Conservation (phyloP, 2,888 invertebrate species). For the Trissolcus brochymenae region DNA sequence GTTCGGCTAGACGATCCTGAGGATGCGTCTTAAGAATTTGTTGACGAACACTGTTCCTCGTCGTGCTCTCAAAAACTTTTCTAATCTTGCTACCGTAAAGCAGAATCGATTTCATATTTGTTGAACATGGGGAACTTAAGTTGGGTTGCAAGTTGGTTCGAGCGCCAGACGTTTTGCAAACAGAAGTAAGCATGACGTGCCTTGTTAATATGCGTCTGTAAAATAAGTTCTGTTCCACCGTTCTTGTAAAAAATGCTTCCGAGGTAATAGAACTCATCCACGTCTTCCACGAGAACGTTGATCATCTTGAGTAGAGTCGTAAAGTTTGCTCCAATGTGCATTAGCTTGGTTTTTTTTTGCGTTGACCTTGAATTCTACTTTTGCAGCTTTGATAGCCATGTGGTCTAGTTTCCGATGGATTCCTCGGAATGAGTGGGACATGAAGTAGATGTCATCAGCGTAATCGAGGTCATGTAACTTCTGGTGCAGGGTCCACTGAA, state of each 20-base stretch:
- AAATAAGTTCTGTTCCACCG: slow-evolving; percentile 7
- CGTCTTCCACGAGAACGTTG: slow-evolving; percentile 1
- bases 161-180: slow-evolving; percentile 7
- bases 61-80: slow-evolving; percentile 1
- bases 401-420: slow-evolving; percentile 13
- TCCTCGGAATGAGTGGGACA: slow-evolving; percentile 6
- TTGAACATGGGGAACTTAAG: slow-evolving; percentile 10
- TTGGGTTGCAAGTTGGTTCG: slow-evolving; percentile 1
- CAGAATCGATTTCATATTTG: slow-evolving; percentile 5
- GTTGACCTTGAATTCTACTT: slow-evolving; percentile 7
- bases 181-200: background rate
- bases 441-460: slow-evolving; percentile 15
- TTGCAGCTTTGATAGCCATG: slow-evolving; percentile 2
- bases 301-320: background rate
- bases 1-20: too few relatives aligned
- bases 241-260: slow-evolving; percentile 5
- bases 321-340: slow-evolving; percentile 5
- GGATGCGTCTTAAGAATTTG: too few relatives aligned
- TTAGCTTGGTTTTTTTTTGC: slow-evolving; percentile 12
- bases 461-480: slow-evolving; percentile 23
- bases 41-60: too few relatives aligned
- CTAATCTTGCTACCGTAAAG: slow-evolving; percentile 7
- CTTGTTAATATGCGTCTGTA: slow-evolving; percentile 6
- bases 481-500: background rate
- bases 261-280: slow-evolving; percentile 16